phyloP scores from a whole-genome alignment of 2,888 invertebrate species.

The Masnerella sp. region DNA sequence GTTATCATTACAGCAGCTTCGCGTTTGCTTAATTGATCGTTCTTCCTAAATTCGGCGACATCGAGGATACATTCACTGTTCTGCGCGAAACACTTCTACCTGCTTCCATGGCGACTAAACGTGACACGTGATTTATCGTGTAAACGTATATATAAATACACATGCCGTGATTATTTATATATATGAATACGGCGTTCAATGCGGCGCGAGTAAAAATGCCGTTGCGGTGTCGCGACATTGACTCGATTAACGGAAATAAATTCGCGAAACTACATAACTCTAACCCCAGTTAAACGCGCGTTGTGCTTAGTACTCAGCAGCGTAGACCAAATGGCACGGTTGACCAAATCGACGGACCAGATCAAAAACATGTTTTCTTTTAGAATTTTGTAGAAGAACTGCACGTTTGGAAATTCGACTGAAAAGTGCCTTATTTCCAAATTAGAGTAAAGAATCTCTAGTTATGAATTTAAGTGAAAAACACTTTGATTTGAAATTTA shows the following conservation, averaged over 20 bases:
- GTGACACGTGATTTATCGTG: constrained; percentile 20
- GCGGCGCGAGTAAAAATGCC: constrained; percentile 13
- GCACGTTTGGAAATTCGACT: no score
- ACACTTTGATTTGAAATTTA: no score
- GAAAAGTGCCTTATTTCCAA: no score
- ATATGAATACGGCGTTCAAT: constrained; percentile 9
- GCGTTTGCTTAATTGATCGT: constrained; percentile 28
- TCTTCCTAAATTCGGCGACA: constrained; percentile 40
- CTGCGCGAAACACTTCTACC: no score
- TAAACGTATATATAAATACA: constrained; percentile 21
- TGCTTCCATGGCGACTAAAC: constrained; percentile 7
- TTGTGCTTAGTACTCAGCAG: neutral
- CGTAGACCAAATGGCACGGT: constrained; percentile 6
- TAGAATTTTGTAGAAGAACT: no score
- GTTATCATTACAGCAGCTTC: constrained; percentile 8
- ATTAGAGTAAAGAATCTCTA: no score
- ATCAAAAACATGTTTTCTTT: no score
- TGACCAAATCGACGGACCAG: no score
- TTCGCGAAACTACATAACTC: constrained; percentile 3
- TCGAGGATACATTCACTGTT: constrained; percentile 28
- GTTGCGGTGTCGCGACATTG: constrained; percentile 13
- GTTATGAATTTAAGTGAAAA: no score
- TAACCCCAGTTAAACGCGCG: neutral
- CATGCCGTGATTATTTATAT: constrained; percentile 19
- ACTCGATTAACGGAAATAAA: constrained; percentile 26